Evolutionary conservation across 2,113 vertebrate genomes (phyloP).

Genomic region (Dasyurus viverrinus): DNA sequence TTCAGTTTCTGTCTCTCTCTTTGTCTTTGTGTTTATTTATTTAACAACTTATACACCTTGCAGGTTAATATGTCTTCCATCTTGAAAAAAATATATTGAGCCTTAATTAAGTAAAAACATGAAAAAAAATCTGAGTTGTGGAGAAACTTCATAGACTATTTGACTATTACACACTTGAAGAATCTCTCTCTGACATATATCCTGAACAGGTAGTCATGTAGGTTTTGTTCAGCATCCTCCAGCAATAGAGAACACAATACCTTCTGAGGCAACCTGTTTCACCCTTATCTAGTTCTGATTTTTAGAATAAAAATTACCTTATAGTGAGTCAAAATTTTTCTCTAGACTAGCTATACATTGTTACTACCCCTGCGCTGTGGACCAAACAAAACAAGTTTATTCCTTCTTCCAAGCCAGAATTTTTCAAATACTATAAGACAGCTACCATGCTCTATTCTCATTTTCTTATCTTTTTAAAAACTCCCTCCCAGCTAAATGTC

Average conservation of each 20-base stretch:
- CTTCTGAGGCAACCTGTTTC: background rate
- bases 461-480: too few species aligned
- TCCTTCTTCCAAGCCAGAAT: too few species aligned
- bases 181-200: background rate
- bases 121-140: background rate
- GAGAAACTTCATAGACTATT: background rate
- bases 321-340: too few species aligned
- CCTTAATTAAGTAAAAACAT: background rate
- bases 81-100: slow-evolving; percentile 42
- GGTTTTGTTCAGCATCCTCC: background rate
- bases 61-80: background rate
- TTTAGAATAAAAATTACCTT: too few species aligned
- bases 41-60: background rate
- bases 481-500: too few species aligned
- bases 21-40: background rate
- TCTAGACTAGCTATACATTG: too few species aligned
- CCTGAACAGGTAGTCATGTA: background rate
- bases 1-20: too few species aligned
- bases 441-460: too few species aligned
- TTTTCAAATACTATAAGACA: too few species aligned
- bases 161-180: background rate
- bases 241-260: background rate
- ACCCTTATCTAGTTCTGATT: background rate
- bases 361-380: too few species aligned
- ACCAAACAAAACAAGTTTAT: too few species aligned